These are phyloP conservation scores for Philereme vetulata DNA, from an alignment of 2,888 invertebrate species.

Conservation along the genomic window DNA sequence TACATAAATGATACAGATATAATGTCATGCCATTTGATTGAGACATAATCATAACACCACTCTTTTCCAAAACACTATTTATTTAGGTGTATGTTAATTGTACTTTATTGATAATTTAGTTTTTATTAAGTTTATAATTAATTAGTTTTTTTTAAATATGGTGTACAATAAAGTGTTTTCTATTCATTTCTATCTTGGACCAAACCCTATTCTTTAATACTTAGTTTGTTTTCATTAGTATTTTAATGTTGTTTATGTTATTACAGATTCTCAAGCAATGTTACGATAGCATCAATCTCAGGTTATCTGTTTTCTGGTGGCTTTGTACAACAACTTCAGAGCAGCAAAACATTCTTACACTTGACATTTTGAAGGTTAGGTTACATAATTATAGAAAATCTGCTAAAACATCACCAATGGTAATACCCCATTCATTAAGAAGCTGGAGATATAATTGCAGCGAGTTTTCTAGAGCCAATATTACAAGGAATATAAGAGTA, in stretches of 20 bases:
- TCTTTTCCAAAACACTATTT: too few species aligned
- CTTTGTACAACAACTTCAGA: slow-evolving; percentile 13
- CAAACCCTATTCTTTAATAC: not conserved
- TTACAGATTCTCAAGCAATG: not conserved
- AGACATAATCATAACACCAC: too few species aligned
- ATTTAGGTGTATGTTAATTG: too few species aligned
- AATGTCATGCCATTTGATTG: too few species aligned
- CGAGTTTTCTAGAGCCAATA: not conserved
- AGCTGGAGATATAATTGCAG: not conserved
- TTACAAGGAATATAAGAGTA: not conserved
- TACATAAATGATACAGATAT: too few species aligned
- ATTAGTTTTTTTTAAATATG: too few species aligned
- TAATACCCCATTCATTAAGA: not conserved
- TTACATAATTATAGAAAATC: slow-evolving; percentile 67
- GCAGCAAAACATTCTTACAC: slow-evolving; percentile 48
- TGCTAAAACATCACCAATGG: not conserved
- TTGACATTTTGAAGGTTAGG: slow-evolving; percentile 77
- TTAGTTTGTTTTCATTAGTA: not conserved
- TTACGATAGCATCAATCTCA: not conserved
- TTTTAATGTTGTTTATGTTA: not conserved
- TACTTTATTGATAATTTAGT: too few species aligned
- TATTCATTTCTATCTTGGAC: not conserved
- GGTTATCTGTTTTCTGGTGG: slow-evolving; percentile 4
- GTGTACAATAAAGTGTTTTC: too few species aligned
- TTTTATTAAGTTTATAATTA: too few species aligned